Base-by-base conservation (phyloP, 2,113 vertebrate species). In the Protobothrops flavoviridis region DNA sequence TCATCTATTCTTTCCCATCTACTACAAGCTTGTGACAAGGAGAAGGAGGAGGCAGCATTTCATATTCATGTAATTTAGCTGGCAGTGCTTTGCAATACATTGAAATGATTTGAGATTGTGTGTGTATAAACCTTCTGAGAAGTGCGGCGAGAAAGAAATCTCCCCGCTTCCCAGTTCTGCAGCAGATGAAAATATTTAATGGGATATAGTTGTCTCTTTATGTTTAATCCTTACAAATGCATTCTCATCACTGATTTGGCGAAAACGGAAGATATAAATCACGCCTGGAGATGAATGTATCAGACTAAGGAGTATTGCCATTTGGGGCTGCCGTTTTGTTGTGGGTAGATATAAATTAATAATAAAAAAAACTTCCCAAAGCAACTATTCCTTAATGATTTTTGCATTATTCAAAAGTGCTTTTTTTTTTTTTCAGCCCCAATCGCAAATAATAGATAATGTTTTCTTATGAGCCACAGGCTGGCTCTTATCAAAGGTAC, bases 251-350 rank as follows among this genome's bases (percentile, higher is more conserved):
- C 94, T 96, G 94, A 96, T 96, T 93, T 97, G 93, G 94, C 96
- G 95, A 96, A 97, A 97, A 96, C n/a, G 93, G 94, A 87, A 94
- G 92, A 96, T 87, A 48, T 89, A 95, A 95, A 96, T 96, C 94
- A 97, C 93, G 94, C 90, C 87, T 95, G 95, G 95, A 93, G 94
- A 94, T 94, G 92, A 90, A 96, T 93, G 92, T 1, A 45, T 95
- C 85, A 26, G 48, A n/a, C 39, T 23, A 64, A 93, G 21, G 61
- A 96, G 92, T 91, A 88, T 93, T 86, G 85, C 95, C 9, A 90
- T 55, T 92, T 92, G 90, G 92, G 61, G 0, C 53, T 86, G 53
- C 53, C 4, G 4, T 59, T 95, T 86, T 94, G 95, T 59, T 95
- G 85, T 94, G 94, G 94, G 93, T 95, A 95, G 95, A 95, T 94